These are phyloP conservation scores for Charanyca ferruginea DNA, from an alignment of 2,888 invertebrate species.

Conservation along the genomic window DNA sequence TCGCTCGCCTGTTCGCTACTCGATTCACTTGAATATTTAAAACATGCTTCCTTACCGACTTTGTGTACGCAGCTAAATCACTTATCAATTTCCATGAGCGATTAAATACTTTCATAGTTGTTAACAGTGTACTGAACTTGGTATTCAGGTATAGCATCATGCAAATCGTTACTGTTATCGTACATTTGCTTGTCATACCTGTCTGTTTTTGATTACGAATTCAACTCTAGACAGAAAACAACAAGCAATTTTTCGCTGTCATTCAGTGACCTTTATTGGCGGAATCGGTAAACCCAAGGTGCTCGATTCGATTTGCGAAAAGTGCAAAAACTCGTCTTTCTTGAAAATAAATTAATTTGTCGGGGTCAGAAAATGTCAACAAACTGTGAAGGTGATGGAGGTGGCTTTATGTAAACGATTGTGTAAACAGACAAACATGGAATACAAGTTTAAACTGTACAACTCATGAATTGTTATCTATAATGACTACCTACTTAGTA, in stretches of 20 bases:
- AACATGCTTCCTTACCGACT: constrained; percentile 53
- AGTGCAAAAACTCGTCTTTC: constrained; percentile 80
- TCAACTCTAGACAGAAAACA: constrained; percentile 35
- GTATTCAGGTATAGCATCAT: constrained; percentile 42
- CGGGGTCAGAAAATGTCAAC: constrained; percentile 79
- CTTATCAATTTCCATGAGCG: constrained; percentile 37
- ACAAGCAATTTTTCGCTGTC: constrained; percentile 65
- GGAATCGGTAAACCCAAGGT: constrained; percentile 78
- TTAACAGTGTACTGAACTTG: constrained; percentile 43
- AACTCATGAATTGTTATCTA: constrained; percentile 25
- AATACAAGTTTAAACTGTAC: constrained; percentile 33
- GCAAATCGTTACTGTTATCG: constrained; percentile 73
- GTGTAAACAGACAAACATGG: constrained; percentile 46
- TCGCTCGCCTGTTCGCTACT: constrained; percentile 53
- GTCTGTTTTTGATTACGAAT: constrained; percentile 60
- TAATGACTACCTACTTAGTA: constrained; percentile 9
- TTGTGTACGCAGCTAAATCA: constrained; percentile 35
- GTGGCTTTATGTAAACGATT: constrained; percentile 53
- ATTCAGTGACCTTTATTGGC: constrained; percentile 79
- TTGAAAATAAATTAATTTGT: constrained; percentile 68
- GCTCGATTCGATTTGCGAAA: constrained; percentile 76
- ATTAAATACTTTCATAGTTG: constrained; percentile 41
- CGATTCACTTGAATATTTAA: constrained; percentile 64
- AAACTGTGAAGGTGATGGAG: constrained; percentile 79
- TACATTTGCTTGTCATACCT: constrained; percentile 76